Base-by-base conservation (phyloP, 2,888 invertebrate species). In the Mechanitis mazaeus region DNA sequence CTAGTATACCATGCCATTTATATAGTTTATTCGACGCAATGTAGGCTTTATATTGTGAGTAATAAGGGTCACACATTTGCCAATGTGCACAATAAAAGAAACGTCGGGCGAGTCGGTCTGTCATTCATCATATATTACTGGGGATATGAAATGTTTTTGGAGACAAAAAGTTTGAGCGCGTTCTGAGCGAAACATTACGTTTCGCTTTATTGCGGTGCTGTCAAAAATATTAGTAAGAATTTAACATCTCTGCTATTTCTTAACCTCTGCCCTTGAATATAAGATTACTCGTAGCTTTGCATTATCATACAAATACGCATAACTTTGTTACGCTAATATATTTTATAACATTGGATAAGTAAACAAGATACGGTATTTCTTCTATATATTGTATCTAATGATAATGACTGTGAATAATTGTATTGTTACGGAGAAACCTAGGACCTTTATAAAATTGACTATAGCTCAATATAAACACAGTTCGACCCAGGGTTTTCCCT, bases 141-240 rank as follows among this genome's bases (percentile, higher is more conserved):
- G 53, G 60, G 63, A 63, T 63, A 63, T 63, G 63, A 63, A 63
- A 63, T 55, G 60, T 60, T 63, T 58, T 63, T 50, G 57, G 57
- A 63, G 63, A 63, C 63, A 63, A 63, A 63, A 63, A 63, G 63
- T 60, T 63, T 63, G 63, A 63, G 60, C 56, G 57, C 55, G 60
- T 63, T 63, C 60, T 63, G 63, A 63, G 50, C 63, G 63, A 60
- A 55, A 59, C 62, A 60, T 60, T 60, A 63, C 57, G 38, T 60
- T 60, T 55, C 57, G 50, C 31, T 50, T 50, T 50, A 50, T 50
- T 50, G 50, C 50, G 31, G 31, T 50, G 50, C 50, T 50, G 50
- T 31, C 50, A 28, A 50, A 31, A 31, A 50, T 31, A 50, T 50
- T 31, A 31, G 7, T 31, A 50, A 31, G 28, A 50, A 50, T 31